Evolutionary conservation across 2,113 vertebrate species (phyloP), one percentile per base, ranked within the genome.

Genomic region (Zosterops japonicus): DNA sequence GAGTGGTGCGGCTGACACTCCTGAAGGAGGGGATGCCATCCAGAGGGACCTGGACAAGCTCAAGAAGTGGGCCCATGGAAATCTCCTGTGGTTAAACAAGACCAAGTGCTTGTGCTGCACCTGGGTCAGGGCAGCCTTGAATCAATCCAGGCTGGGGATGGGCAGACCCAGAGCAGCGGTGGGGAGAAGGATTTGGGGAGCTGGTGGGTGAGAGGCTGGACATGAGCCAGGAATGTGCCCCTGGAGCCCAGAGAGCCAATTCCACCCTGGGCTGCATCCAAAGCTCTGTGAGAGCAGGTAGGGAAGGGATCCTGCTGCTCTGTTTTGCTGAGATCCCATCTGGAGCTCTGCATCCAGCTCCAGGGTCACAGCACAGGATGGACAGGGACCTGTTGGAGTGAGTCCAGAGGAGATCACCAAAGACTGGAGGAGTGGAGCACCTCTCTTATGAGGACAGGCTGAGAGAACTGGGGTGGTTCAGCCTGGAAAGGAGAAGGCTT

Each of bases 361-460:
- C 2, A 4, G 42, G 42, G 3, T 18, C 35, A 7, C 41, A 65
- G 42, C 83, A 42, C 70, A 41, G 59, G 4, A 41, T 5, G 35
- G 35, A 42, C 83, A 50, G 3, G 16, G 23, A 75, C 9, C 50
- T 24, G 42, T 1, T 23, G 16, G 12, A 50, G 35, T 1, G 12
- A 49, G 21, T 2, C 35, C 61, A 44, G 53, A 36, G 52, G 35
- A 75, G 3, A 20, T 8, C 44, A 33, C 44, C 61, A 44, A 44
- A 12, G 17, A 12, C 14, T 2, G 21, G 44, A 86, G 25, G 44
- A 21, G 8, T 18, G 21, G 27, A 33, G 21, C 53, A 22, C 14
- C 14, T 75, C 52, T 59, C 2, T 0, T 15, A 11, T 1, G 2
- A 36, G 36, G 36, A 52, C 23, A 44, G 33, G 27, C 53, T 4